Percentiles rank a stretch among this genome's conserved stretches.
phyloP scores from a whole-genome alignment of 2,797 vertebrate genomes.

The Protonibea diacanthus region DNA sequence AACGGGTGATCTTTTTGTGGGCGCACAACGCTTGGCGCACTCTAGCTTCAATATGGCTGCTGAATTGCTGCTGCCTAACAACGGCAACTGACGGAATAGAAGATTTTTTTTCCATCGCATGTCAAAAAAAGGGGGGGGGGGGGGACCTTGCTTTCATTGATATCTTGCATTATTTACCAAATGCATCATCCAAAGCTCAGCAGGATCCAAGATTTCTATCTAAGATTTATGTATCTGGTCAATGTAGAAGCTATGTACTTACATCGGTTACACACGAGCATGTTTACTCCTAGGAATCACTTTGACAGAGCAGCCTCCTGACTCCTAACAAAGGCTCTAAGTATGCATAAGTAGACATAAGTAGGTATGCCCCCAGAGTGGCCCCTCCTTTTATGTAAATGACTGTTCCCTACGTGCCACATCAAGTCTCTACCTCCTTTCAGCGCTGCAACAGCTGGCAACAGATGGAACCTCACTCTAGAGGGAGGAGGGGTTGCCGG shows the following conservation, averaged over 20 bases:
- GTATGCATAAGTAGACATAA: conserved; percentile 16
- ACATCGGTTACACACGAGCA: not conserved
- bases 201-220: conserved; percentile 69
- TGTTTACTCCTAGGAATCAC: conserved; percentile 29
- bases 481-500: conserved; percentile 57
- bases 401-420: conserved; percentile 51
- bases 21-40: conserved; percentile 29
- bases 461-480: conserved; percentile 69
- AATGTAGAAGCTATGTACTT: conserved; percentile 12
- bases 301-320: not conserved
- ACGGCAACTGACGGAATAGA: conserved; percentile 49
- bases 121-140: conserved; percentile 73
- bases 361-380: conserved; percentile 6
- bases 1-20: conserved; percentile 53
- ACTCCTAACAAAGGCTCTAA: conserved; percentile 15
- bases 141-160: conserved; percentile 78
- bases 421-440: conserved; percentile 60
- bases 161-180: conserved; percentile 85
- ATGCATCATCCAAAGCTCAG: conserved; percentile 83
- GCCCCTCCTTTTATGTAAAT: conserved; percentile 53
- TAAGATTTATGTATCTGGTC: conserved; percentile 29
- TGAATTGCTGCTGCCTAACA: not conserved
- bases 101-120: conserved; percentile 68
- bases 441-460: conserved; percentile 73
- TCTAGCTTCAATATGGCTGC: conserved; percentile 24